Evolutionary conservation across 2,888 invertebrate species (phyloP), one percentile per base, ranked within the genome.

Genomic region (Xiphydria camelus): DNA sequence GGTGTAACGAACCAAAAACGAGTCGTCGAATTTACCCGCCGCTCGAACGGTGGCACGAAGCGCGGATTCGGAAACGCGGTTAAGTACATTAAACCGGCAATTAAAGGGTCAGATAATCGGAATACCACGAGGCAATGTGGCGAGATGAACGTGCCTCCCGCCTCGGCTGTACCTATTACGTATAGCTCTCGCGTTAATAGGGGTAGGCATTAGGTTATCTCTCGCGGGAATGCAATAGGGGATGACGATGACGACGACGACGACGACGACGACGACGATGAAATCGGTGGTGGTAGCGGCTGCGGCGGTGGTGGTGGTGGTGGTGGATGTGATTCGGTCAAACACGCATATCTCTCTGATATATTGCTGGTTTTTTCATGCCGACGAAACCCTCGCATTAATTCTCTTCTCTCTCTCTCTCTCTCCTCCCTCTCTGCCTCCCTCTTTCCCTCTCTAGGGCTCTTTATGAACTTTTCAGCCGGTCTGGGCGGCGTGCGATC

Each of bases 141-240:
- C 26, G 41, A 46, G 49, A 45, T 51, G 45, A 4, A 14, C 5
- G 29, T 14, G 29, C 2, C 12, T 29, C 29, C 7, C 14, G 29
- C 29, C 5, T 10, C 26, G 39, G 49, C 43, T 39, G 45, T 45
- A 45, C 41, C 44, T 49, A 45, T 52, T 50, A 50, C 15, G 42
- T 20, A 12, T n/a, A n/a, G 45, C 57, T 51, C 53, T 45, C 50
- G 55, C 53, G 63, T 61, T 66, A 66, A 70, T 68, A 69, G 59
- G 59, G 56, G 49, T 55, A 51, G 61, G 59, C 66, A 70, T 70
- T 67, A 67, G 57, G 66, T 65, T 70, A 67, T 70, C 66, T 64
- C 58, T 45, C 21, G 26, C 1, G 22, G 20, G 20, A n/a, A 12
- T 26, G 18, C 18, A 17, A 17, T n/a, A 6, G 33, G 18, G 4